Evolutionary conservation across 2,113 vertebrate genomes (phyloP), one percentile per base, ranked within the genome.

Genomic region (Myotis davidii): DNA sequence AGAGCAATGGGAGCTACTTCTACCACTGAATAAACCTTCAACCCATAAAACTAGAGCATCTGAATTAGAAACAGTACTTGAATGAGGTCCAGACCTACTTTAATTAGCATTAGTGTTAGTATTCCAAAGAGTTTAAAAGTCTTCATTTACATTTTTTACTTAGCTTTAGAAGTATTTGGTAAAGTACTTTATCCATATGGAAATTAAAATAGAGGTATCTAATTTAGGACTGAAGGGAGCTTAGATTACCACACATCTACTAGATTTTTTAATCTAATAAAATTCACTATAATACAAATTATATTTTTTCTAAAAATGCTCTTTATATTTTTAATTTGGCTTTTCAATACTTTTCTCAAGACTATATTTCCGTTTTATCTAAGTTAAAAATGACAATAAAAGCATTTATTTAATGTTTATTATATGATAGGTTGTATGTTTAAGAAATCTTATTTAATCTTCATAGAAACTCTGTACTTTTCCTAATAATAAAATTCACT

Each of bases 341-440:
- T 86, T 92, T 93, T 89, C 45, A 93, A 50, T 89, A 93, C 85
- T 91, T 91, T 65, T 97, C 39, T 93, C 73, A 83, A 83, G 50
- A 76, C 23, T 74, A 56, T 90, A 18, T 85, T 88, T 91, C 64
- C 64, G 83, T 54, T 82, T 93, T 76, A 88, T 50, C 25, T 16
- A 77, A 67, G 45, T 64, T 42, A 72, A 70, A 82, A 95, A 93
- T 45, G 39, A 88, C 54, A 81, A 92, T 82, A 95, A 21, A 50
- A 88, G 70, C 50, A 95, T 21, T 84, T 78, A 89, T 50, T 59
- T 37, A 90, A 48, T 88, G 10, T 84, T 93, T 92, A 65, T 82
- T 84, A 69, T 64, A 74, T 37, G 4, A 34, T 52, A 92, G 20
- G 14, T 34, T 93, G 5, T 48, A 92, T 76, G 61, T 83, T 85